Evolutionary conservation across 2,888 invertebrate species (phyloP).

Genomic region (Doris montereyensis): DNA sequence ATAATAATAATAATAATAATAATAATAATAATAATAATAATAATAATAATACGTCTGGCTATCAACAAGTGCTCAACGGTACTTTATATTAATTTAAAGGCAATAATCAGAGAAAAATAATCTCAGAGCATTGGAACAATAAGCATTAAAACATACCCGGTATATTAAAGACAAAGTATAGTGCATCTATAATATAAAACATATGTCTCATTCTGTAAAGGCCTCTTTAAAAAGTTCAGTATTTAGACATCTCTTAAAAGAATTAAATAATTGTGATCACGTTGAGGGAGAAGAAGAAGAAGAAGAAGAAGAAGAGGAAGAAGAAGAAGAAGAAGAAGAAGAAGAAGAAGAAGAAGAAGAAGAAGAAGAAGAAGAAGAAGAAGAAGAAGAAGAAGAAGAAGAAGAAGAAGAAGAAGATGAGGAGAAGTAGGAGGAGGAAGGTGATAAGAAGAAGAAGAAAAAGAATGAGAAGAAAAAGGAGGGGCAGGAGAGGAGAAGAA

Average conservation of each 20-base stretch:
- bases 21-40: background rate
- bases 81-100: background rate
- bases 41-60: background rate
- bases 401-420: background rate
- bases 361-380: background rate
- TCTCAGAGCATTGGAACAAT: no score
- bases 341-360: background rate
- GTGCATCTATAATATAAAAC: no score
- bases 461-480: background rate
- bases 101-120: background rate
- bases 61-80: background rate
- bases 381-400: background rate
- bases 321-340: background rate
- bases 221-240: background rate
- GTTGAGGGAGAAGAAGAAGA: no score
- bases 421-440: background rate
- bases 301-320: no score
- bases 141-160: no score
- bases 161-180: no score
- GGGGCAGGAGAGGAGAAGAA: background rate
- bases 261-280: no score
- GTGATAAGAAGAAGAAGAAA: background rate
- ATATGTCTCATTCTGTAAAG: background rate
- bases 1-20: background rate
- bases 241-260: no score